Evolutionary conservation across 1,140 invertebrate species (phyloP).

Genomic region (Zaprionus tsacasi): DNA sequence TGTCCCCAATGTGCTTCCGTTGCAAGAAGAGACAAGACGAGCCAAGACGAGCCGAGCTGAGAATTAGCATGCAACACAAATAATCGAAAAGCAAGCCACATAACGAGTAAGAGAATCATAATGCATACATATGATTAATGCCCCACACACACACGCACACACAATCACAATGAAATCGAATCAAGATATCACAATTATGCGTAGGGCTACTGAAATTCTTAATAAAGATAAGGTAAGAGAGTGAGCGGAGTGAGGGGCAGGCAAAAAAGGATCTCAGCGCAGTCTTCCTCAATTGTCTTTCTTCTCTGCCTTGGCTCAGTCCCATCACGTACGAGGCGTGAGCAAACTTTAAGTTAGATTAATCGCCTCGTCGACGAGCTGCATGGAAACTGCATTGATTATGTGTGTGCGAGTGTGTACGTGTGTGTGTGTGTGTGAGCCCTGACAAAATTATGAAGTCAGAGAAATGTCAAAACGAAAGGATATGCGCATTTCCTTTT

Average conservation of each 20-base stretch:
- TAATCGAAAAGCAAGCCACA: slow-evolving; percentile 71
- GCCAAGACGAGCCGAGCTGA: slow-evolving; percentile 12
- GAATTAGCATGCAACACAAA: slow-evolving; percentile 77
- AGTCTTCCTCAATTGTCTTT: slow-evolving; percentile 39
- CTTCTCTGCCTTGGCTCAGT: slow-evolving; percentile 29
- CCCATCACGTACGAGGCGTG: slow-evolving; percentile 75
- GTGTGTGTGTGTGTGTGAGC: slow-evolving; percentile 7
- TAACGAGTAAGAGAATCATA: slow-evolving; percentile 71
- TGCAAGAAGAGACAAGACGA: slow-evolving; percentile 14
- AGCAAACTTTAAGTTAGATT: slow-evolving; percentile 83
- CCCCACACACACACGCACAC: slow-evolving; percentile 13
- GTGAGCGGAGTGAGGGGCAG: slow-evolving; percentile 32
- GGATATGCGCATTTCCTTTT: slow-evolving; percentile 81
- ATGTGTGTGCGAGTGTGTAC: slow-evolving; percentile 29
- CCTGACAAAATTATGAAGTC: slow-evolving; percentile 50
- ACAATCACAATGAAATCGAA: slow-evolving; percentile 64
- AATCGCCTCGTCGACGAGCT: slow-evolving; percentile 54
- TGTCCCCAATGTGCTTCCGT: slow-evolving; percentile 54
- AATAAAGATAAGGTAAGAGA: slow-evolving; percentile 70
- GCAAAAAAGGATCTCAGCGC: slow-evolving; percentile 67
- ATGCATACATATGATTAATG: slow-evolving; percentile 77
- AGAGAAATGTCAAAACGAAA: slow-evolving; percentile 77
- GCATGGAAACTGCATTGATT: slow-evolving; percentile 52
- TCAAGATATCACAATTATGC: slow-evolving; percentile 76
- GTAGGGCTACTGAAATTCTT: slow-evolving; percentile 79